These are phyloP conservation scores for Hyposoter didymator DNA, from an alignment of 2,888 invertebrate species.

Conservation along the genomic window DNA sequence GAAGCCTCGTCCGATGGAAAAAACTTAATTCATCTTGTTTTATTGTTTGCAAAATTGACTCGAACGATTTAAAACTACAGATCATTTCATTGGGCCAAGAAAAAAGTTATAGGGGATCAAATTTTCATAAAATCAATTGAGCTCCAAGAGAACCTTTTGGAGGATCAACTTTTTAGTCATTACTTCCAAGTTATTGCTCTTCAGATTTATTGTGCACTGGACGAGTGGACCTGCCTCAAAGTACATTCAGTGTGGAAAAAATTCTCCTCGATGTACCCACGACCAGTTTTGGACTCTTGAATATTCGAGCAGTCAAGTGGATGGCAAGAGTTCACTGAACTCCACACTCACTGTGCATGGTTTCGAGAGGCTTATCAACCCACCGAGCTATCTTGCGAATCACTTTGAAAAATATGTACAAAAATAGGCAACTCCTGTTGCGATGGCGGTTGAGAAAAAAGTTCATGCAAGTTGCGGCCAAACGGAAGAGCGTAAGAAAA, in stretches of 20 bases:
- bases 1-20: constrained; percentile 13
- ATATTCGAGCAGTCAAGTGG: constrained; percentile 12
- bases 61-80: not conserved
- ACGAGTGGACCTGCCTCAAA: not conserved
- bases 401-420: not conserved
- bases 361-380: not conserved
- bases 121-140: not conserved
- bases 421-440: not conserved
- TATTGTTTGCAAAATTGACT: not conserved
- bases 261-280: not conserved
- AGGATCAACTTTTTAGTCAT: not conserved
- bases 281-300: constrained; percentile 7
- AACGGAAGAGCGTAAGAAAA: not conserved
- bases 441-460: not conserved
- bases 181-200: not conserved
- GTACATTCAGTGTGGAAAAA: not conserved
- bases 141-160: not conserved
- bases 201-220: not conserved
- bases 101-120: not conserved
- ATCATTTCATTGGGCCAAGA: not conserved
- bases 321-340: constrained; percentile 8
- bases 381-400: not conserved
- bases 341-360: not conserved
- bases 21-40: constrained; percentile 3
- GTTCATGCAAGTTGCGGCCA: not conserved